Conservation (phyloP, 2,113 vertebrate species). For the Fulica atra region DNA sequence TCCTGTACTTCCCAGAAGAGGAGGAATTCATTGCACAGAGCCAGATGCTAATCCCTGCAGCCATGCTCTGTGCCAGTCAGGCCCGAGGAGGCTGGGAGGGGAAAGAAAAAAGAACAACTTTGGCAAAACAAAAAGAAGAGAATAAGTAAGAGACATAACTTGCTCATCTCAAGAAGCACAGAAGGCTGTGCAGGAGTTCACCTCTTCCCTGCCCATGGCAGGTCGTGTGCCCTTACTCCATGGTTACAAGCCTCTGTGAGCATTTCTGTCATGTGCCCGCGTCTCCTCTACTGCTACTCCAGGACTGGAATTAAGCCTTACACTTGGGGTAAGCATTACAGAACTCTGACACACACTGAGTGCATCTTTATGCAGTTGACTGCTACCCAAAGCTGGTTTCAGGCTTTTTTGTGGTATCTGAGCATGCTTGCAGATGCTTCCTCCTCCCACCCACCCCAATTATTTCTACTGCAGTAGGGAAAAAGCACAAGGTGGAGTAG, state of each 20-base stretch:
- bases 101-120: not conserved
- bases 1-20: not conserved
- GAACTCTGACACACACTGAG: not conserved
- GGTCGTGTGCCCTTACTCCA: not conserved
- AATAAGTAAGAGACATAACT: not conserved
- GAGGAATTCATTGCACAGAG: not conserved
- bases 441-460: accelerated
- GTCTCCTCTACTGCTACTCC: not conserved
- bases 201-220: not conserved
- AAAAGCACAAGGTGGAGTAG: not conserved
- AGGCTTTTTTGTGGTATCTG: not conserved
- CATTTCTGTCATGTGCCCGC: accelerated
- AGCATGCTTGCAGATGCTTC: not conserved
- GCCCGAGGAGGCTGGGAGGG: not conserved
- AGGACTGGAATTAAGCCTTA: not conserved
- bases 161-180: not conserved
- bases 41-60: not conserved
- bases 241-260: not conserved
- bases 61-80: not conserved
- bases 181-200: not conserved
- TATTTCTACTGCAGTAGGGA: not conserved
- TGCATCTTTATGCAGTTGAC: not conserved
- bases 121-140: not conserved
- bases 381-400: not conserved
- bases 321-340: not conserved